Conservation (phyloP, 2,113 vertebrate species). For the Ochotona curzoniae region DNA sequence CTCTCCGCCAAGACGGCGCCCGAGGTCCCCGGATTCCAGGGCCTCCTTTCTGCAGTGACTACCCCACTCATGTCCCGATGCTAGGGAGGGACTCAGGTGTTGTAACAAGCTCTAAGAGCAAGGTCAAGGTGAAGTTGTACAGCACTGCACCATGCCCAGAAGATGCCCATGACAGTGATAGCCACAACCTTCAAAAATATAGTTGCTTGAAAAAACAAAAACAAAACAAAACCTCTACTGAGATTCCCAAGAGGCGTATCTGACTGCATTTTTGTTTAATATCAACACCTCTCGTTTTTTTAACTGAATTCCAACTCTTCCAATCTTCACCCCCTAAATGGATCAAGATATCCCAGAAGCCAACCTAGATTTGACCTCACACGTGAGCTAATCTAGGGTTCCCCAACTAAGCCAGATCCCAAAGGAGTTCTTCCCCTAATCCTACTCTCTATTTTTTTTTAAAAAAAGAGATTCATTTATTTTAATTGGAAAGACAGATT, state of each 20-base stretch:
- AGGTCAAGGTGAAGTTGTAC: conserved; percentile 38
- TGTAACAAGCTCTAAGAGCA: conserved; percentile 36
- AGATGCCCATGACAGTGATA: not conserved
- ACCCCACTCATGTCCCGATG: not conserved
- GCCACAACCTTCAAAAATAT: conserved; percentile 27
- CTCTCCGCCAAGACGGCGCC: conserved; percentile 61
- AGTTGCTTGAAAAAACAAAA: not conserved
- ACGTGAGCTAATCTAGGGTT: not conserved
- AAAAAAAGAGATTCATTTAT: too few relatives aligned
- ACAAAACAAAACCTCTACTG: not conserved
- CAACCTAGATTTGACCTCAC: not conserved
- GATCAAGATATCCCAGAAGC: not conserved
- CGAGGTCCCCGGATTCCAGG: conserved; percentile 45
- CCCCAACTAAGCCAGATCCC: not conserved
- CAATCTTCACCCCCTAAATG: not conserved
- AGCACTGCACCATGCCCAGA: not conserved
- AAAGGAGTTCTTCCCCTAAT: not conserved
- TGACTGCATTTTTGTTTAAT: conserved; percentile 47
- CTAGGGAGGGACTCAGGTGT: not conserved
- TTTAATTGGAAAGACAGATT: too few relatives aligned
- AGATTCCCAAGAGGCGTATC: conserved; percentile 42
- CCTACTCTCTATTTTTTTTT: not conserved
- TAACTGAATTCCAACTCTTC: conserved; percentile 35
- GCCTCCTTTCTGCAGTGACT: not conserved
- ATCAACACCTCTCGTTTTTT: conserved; percentile 52